Conservation (phyloP, 2,797 vertebrate genomes). For the Neosilurus hyrtlii region DNA sequence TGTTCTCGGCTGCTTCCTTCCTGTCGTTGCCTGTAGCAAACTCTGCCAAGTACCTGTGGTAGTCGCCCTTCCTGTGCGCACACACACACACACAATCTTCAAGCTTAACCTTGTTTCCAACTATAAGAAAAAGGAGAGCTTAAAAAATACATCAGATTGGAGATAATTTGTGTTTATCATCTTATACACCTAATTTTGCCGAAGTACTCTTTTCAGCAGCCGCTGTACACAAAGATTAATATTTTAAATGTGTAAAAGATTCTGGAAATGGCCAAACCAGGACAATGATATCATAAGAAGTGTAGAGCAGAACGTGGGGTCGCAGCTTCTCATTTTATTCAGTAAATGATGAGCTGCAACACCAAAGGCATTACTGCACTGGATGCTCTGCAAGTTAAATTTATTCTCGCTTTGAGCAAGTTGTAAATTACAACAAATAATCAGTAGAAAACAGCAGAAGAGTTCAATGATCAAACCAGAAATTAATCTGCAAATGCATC, state of each 20-base stretch:
- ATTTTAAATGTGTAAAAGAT: neutral
- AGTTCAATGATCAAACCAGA: neutral
- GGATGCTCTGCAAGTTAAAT: neutral
- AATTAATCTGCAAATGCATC: neutral
- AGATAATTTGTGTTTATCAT: neutral
- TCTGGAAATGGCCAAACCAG: neutral
- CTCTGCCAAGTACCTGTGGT: constrained; percentile 98
- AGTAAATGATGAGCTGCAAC: neutral
- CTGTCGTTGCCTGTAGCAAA: constrained; percentile 95
- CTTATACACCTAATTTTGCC: neutral
- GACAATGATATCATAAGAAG: neutral
- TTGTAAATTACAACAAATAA: neutral
- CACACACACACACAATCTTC: neutral
- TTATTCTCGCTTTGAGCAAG: neutral
- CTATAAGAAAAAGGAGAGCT: neutral
- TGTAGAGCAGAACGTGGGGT: neutral
- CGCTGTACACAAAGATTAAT: neutral
- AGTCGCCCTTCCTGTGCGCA: constrained; percentile 90
- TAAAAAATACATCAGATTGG: neutral
- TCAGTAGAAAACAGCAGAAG: neutral
- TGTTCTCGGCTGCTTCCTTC: constrained; percentile 96
- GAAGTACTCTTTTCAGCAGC: neutral
- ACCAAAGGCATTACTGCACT: neutral
- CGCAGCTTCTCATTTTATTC: neutral
- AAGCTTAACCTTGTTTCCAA: neutral